These are phyloP conservation scores for Pantherophis vulpinus DNA, from an alignment of 2,797 vertebrate species.

Conservation along the genomic window DNA sequence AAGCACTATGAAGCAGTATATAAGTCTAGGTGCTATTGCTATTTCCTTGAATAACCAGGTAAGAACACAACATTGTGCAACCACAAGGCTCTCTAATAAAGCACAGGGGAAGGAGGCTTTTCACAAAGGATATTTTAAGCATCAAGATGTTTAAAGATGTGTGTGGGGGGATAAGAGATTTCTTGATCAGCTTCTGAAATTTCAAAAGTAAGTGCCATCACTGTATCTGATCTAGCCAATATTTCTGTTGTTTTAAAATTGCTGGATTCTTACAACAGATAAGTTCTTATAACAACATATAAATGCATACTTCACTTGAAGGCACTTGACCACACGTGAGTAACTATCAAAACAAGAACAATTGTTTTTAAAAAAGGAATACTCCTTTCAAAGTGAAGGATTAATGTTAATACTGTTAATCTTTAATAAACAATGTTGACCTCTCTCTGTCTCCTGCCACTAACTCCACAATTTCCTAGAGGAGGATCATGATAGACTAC, in stretches of 20 bases:
- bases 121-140: background rate
- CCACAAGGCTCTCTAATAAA: background rate
- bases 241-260: background rate
- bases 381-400: conserved; percentile 3
- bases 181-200: background rate
- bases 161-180: background rate
- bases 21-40: background rate
- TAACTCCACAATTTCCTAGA: background rate
- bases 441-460: background rate
- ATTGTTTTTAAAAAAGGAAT: background rate
- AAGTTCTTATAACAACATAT: background rate
- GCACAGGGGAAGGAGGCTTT: background rate
- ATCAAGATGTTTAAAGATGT: background rate
- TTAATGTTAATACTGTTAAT: conserved; percentile 39
- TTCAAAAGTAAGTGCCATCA: background rate
- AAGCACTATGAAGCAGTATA: background rate
- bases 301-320: background rate
- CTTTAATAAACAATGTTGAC: conserved; percentile 9
- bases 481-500: background rate
- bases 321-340: background rate
- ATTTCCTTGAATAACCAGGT: background rate
- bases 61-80: background rate
- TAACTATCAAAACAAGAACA: background rate
- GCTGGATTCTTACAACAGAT: background rate
- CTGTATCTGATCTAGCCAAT: background rate